These are phyloP conservation scores for Melanotaenia boesemani DNA, from an alignment of 2,797 vertebrate genomes.

Conservation along the genomic window DNA sequence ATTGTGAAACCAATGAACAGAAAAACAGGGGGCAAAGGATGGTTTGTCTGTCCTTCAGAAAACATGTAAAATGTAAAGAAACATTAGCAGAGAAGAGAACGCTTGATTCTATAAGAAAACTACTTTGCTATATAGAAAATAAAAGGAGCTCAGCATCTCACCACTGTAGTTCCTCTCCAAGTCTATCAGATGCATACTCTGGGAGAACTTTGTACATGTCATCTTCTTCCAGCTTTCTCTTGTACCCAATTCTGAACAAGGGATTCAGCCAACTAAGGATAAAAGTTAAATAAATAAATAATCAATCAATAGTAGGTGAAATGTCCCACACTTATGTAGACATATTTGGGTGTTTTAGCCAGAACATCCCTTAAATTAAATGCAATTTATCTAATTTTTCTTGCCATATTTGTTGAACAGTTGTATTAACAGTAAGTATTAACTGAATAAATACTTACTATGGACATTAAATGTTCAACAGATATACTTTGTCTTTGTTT, in stretches of 20 bases:
- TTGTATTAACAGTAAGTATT: too few relatives aligned
- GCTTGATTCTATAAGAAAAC: background rate
- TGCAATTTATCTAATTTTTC: too few relatives aligned
- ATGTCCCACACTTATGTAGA: too few relatives aligned
- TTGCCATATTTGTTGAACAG: too few relatives aligned
- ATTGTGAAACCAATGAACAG: too few relatives aligned
- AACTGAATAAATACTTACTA: background rate
- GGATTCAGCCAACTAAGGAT: constrained; percentile 92
- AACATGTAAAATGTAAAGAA: background rate
- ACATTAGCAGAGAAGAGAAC: background rate
- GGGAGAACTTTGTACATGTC: constrained; percentile 94
- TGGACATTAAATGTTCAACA: background rate
- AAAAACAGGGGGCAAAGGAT: too few relatives aligned
- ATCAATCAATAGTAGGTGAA: too few relatives aligned
- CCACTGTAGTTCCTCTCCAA: constrained; percentile 92
- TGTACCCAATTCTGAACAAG: constrained; percentile 90
- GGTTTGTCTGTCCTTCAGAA: background rate
- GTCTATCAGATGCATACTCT: constrained; percentile 88
- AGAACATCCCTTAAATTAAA: too few relatives aligned
- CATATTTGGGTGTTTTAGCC: too few relatives aligned
- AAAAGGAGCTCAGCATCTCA: constrained; percentile 57
- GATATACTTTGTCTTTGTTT: background rate
- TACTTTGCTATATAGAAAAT: background rate
- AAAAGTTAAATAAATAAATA: background rate
- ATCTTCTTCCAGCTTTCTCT: constrained; percentile 91